A percentile compares a stretch with the other conserved stretches of the same genome.
Evolutionary conservation across 2,797 vertebrate genomes (phyloP).

Genomic region (Sebastes matsubarae): DNA sequence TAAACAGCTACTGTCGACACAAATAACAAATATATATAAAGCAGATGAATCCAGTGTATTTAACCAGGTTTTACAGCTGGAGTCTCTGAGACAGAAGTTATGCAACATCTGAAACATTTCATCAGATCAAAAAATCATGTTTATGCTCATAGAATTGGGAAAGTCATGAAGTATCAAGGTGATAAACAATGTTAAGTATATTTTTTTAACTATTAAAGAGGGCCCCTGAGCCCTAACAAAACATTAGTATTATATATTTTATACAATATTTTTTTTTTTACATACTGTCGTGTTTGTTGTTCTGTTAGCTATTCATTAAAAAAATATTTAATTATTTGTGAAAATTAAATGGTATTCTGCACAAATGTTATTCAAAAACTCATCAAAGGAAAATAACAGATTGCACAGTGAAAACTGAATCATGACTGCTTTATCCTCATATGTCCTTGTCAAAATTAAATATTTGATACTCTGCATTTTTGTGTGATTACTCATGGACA

Average conservation of each 20-base stretch:
- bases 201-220: neutral
- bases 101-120: neutral
- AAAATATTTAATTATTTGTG: fast-evolving
- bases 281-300: neutral
- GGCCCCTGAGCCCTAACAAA: too few relatives aligned
- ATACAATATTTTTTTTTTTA: neutral
- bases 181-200: neutral
- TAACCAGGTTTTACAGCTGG: neutral
- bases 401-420: neutral
- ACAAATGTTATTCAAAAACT: neutral
- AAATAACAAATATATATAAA: neutral
- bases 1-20: neutral
- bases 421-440: neutral
- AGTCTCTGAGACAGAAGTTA: neutral
- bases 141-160: neutral
- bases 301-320: neutral
- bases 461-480: neutral
- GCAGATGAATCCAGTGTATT: neutral
- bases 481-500: neutral
- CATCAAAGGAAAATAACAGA: neutral
- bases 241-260: neutral
- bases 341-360: neutral
- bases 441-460: conserved; percentile 1
- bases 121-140: neutral
- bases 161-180: neutral